A percentile compares a stretch with the other conserved stretches of the same genome.
Evolutionary conservation across 2,888 invertebrate genomes (phyloP).

Genomic region (Melipona bicolor): DNA sequence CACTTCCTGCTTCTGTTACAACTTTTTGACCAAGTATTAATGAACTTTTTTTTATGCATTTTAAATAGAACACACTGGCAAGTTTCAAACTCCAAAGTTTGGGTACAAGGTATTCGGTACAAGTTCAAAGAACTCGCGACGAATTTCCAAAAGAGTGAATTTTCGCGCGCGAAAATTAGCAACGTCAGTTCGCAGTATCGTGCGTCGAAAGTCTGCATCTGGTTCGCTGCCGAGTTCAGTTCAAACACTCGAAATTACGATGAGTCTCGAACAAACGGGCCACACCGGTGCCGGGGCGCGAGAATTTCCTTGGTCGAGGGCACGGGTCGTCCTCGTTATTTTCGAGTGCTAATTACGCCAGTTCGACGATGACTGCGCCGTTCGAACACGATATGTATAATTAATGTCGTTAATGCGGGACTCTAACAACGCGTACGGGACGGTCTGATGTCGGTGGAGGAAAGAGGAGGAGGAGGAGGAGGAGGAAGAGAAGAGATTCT

Average conservation of each 20-base stretch:
- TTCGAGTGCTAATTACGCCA: conserved; percentile 43
- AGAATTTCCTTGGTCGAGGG: conserved; percentile 11
- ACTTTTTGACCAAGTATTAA: no score
- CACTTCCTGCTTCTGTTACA: no score
- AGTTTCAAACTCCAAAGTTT: no score
- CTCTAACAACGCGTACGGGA: conserved; percentile 30
- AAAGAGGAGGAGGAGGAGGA: background rate
- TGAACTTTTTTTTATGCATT: no score
- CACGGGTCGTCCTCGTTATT: conserved; percentile 24
- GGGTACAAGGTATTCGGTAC: no score
- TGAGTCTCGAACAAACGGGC: background rate
- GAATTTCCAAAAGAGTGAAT: background rate
- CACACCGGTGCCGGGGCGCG: background rate
- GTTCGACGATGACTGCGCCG: conserved; percentile 38
- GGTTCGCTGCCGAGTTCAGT: background rate
- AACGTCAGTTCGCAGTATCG: no score
- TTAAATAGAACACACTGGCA: no score
- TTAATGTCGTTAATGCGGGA: conserved; percentile 53
- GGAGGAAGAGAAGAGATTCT: conserved; percentile 11
- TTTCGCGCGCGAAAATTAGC: background rate
- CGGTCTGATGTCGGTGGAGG: background rate
- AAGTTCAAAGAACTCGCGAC: no score
- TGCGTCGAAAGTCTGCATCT: background rate
- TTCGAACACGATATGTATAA: conserved; percentile 48
- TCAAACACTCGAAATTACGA: conserved; percentile 10